A percentile compares a stretch with the other conserved stretches of the same genome.
These are phyloP conservation scores for Manis pentadactyla DNA, from an alignment of 2,797 vertebrate species.

Conservation along the genomic window DNA sequence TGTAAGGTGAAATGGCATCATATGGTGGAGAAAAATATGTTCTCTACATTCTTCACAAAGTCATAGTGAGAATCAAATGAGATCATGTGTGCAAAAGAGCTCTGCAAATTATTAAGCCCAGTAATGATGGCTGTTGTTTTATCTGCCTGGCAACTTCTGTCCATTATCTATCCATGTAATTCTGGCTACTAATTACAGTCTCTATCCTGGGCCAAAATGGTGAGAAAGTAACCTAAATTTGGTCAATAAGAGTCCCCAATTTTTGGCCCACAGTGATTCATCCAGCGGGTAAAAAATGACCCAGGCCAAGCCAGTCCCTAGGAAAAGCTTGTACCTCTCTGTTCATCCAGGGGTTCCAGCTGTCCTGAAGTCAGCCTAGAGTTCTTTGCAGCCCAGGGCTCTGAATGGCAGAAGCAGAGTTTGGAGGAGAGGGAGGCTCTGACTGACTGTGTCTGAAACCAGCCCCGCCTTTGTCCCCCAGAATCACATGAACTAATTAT, in stretches of 20 bases:
- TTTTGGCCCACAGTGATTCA: not conserved
- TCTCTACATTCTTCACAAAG: not conserved
- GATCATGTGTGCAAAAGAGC: fast-evolving
- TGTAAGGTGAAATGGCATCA: not conserved
- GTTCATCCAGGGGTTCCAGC: not conserved
- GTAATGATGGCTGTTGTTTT: not conserved
- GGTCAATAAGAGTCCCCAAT: not conserved
- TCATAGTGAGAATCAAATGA: not conserved
- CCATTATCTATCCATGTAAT: not conserved
- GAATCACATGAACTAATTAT: not conserved
- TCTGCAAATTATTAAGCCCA: not conserved
- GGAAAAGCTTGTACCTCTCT: not conserved
- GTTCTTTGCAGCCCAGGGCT: not conserved
- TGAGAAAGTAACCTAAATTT: not conserved
- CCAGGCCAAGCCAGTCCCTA: not conserved
- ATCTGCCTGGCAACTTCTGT: not conserved
- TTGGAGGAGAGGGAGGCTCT: not conserved
- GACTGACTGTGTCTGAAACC: not conserved
- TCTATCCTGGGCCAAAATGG: not conserved
- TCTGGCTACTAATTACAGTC: not conserved
- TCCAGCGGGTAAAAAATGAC: not conserved
- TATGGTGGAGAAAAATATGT: not conserved
- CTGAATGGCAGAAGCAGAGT: not conserved
- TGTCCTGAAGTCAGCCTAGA: not conserved
- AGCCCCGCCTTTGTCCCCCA: not conserved